A percentile compares a stretch with the other conserved stretches of the same genome.
Conservation (phyloP, 2,113 vertebrate genomes). For the Halcyon senegalensis region DNA sequence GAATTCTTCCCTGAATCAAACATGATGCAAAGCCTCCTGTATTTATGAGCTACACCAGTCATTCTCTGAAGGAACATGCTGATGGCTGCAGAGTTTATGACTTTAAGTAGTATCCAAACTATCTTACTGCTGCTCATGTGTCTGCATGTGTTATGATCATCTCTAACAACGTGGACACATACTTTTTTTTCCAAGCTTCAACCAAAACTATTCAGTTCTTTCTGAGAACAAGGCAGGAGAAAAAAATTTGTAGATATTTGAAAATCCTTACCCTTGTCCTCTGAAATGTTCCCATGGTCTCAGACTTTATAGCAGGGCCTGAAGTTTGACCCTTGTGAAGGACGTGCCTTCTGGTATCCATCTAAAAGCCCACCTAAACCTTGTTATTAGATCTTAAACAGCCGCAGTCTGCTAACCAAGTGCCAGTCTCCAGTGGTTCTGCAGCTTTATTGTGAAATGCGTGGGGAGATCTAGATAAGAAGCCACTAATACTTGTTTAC, state of each 20-base stretch:
- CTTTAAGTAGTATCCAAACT: neutral
- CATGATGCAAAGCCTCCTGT: neutral
- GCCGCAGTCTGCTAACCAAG: neutral
- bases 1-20: neutral
- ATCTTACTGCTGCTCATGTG: neutral
- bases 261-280: neutral
- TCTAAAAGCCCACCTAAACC: neutral
- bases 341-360: neutral
- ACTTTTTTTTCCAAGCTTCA: neutral
- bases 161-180: neutral
- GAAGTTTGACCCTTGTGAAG: neutral
- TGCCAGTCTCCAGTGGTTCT: slow-evolving; percentile 20
- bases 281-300: neutral
- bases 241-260: neutral
- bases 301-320: neutral
- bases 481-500: neutral
- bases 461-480: slow-evolving; percentile 41
- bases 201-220: neutral
- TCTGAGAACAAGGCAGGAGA: neutral
- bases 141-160: neutral
- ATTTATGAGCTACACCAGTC: neutral
- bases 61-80: neutral
- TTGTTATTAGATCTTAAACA: slow-evolving; percentile 16
- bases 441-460: slow-evolving; percentile 37
- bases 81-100: neutral